phyloP scores from a whole-genome alignment of 53 echinoderm and acorn worm genomes.

The Zoroaster sp. region DNA sequence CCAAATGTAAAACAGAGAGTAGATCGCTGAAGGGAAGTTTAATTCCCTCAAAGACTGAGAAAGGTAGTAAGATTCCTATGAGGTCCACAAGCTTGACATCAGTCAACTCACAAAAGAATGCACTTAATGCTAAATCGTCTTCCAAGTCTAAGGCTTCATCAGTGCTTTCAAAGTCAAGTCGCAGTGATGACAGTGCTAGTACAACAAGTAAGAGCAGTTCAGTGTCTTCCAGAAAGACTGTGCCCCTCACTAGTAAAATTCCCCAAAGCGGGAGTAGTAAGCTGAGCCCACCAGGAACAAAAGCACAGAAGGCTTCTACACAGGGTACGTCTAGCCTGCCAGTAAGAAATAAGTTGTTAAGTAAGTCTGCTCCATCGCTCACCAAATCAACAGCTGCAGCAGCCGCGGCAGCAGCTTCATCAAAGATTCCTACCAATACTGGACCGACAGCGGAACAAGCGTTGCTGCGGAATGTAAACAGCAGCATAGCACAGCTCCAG shows the following conservation, averaged over 20 bases:
- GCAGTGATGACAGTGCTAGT: conserved; percentile 60
- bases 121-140: conserved; percentile 54
- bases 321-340: conserved; percentile 64
- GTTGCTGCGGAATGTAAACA: conserved; percentile 69
- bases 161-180: conserved; percentile 23
- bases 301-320: conserved; percentile 26
- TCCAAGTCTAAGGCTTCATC: conserved; percentile 57
- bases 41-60: conserved; percentile 18
- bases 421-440: conserved; percentile 67
- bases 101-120: conserved; percentile 50
- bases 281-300: conserved; percentile 46
- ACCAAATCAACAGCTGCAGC: conserved; percentile 51
- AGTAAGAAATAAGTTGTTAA: conserved; percentile 73
- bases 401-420: conserved; percentile 11
- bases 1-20: conserved; percentile 29
- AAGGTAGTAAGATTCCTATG: conserved; percentile 26
- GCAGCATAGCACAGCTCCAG: conserved; percentile 71
- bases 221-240: conserved; percentile 69
- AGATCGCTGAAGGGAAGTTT: conserved; percentile 19
- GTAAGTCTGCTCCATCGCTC: conserved; percentile 87
- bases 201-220: conserved; percentile 53
- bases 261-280: conserved; percentile 37
- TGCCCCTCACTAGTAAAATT: conserved; percentile 56
- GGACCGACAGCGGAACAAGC: conserved; percentile 65
- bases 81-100: conserved; percentile 60